Evolutionary conservation across 2,797 vertebrate species (phyloP), one percentile per base, ranked within the genome.

Genomic region (Mus caroli): DNA sequence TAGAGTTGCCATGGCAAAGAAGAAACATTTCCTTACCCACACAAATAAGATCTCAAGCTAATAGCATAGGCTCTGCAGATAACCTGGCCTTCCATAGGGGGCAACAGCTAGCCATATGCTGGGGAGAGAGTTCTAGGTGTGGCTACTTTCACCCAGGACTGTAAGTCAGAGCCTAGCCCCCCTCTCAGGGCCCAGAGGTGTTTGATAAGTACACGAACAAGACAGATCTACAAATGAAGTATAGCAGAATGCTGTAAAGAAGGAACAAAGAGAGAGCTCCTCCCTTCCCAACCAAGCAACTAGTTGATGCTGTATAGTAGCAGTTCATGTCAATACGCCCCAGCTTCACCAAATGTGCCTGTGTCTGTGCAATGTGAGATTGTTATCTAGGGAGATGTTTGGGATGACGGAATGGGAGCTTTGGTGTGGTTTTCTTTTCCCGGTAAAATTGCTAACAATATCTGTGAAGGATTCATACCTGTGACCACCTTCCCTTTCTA

Each of bases 1-100:
- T 71, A 71, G 58, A 76, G 90, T 73, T 89, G 87, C 77, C 90
- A 86, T 26, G 40, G 46, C 28, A 62, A 82, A 92, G 67, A 92
- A 50, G 76, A 28, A 69, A 86, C 20, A 40, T 91, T 93, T 97
- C 46, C 54, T 92, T 75, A 86, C 75, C 60, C 60, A 20, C 1
- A 54, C 67, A 80, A 73, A 43, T 52, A 19, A 54, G 43, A 73
- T 79, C 62, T 78, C 82, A 73, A 92, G 88, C 69, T 3, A 43
- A 31, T 15, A 43, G n/a, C 46, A 83, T 6, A 40, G 4, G 22
- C 12, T 40, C 31, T 11, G 40, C 0, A 24, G 31, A 6, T 0
- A 9, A 1, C 12, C n/a, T 22, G 11, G 34, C 5, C 34, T 52
- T 56, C 22, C 14, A 24, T n/a, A 17, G 0, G 34, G 13, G 1